Base-by-base conservation (phyloP, 2,888 invertebrate species). In the Chrysodeixis includens region DNA sequence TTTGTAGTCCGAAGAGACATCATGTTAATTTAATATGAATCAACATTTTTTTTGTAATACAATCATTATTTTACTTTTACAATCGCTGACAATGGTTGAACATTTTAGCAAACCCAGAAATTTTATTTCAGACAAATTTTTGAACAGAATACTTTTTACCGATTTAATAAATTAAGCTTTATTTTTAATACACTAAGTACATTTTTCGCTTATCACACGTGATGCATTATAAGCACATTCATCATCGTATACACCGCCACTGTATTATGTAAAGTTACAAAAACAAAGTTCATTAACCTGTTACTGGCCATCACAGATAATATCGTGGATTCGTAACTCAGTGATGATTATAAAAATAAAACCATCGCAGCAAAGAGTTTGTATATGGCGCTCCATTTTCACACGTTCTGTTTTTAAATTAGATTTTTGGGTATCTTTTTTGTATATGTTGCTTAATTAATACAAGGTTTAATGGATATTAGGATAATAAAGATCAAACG, bases 261-360 rank as follows among this genome's bases (percentile, higher is more conserved):
- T 26, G 44, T 70, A 72, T 80, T 80, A 53, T 78, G 35, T 69
- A 65, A 69, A 60, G 52, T 61, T 66, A 61, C 66, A 74, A 78
- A 69, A 69, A 69, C 72, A 16, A 30, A 65, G 78, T 66, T 49
- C 81, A 16, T 78, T 81, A 54, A 78, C 78, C 75, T 65, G 49
- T 57, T 56, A 40, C 61, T 73, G 62, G 55, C 51, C 66, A 30
- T 54, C 16, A 26, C 63, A 53, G 59, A 52, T 58, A 56, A 51
- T 56, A 68, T 74, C 69, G 32, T 46, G 52, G 57, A 76, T 77
- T 63, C 40, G 32, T 59, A 51, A 62, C 56, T 30, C 20, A 35
- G 51, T 30, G 16, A 61, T 62, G 22, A 55, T 65, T 54, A 32
- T 52, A n/a, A 49, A 64, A 63, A 67, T 56, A 54, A 71, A 62